These are phyloP conservation scores for Drosophila kambysellisi DNA, from an alignment of 2,888 invertebrate genomes.

Conservation along the genomic window DNA sequence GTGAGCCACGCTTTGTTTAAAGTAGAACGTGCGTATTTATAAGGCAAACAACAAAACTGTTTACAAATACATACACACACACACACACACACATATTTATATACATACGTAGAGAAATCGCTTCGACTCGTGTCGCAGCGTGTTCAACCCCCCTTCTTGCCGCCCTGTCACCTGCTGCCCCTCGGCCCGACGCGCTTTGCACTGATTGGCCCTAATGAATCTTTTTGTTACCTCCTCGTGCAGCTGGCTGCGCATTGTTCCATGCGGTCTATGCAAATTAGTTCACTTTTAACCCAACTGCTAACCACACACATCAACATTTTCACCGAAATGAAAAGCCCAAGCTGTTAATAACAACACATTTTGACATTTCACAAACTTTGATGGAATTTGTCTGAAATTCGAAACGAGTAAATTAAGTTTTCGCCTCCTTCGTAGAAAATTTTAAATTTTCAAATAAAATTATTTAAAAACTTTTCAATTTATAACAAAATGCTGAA, in stretches of 20 bases:
- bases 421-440: background rate
- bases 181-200: conserved; percentile 63
- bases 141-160: conserved; percentile 14
- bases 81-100: background rate
- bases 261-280: conserved; percentile 77
- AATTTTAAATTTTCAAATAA: background rate
- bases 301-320: conserved; percentile 20
- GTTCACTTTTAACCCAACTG: conserved; percentile 75
- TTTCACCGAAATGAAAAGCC: conserved; percentile 11
- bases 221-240: conserved; percentile 74
- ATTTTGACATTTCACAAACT: conserved; percentile 11
- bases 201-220: conserved; percentile 79
- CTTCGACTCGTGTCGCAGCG: conserved; percentile 37
- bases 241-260: conserved; percentile 77
- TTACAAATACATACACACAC: conserved; percentile 54
- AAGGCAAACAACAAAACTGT: conserved; percentile 74
- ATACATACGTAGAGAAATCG: conserved; percentile 30
- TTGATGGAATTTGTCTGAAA: background rate
- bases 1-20: conserved; percentile 65
- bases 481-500: background rate
- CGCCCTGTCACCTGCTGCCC: conserved; percentile 22
- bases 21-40: conserved; percentile 78
- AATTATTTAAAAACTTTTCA: background rate
- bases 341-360: conserved; percentile 26
- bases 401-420: conserved; percentile 1